Conservation (phyloP, 2,113 vertebrate species). For the Gymnorhina tibicen region DNA sequence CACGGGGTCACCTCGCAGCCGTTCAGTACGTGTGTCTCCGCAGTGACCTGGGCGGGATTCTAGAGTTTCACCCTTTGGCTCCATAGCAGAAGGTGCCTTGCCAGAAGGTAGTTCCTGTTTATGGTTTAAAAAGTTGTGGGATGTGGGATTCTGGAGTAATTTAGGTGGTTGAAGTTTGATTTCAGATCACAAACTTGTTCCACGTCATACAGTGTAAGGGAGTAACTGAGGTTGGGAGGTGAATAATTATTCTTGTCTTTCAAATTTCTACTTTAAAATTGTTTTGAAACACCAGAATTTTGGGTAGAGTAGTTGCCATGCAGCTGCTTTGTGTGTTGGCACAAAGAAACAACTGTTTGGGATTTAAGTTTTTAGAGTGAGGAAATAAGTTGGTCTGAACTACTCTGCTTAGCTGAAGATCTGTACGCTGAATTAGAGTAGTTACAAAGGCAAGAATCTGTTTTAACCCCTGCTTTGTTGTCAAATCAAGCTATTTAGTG, state of each 20-base stretch:
- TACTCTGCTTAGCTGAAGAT: not conserved
- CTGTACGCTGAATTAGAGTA: not conserved
- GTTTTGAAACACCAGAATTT: not conserved
- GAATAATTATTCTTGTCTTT: not conserved
- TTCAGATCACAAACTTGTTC: not conserved
- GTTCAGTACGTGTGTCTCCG: accelerated
- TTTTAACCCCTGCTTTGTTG: not conserved
- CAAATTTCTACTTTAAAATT: not conserved
- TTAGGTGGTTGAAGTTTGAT: not conserved
- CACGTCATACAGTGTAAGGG: not conserved
- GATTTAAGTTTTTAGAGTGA: not conserved
- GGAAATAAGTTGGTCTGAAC: not conserved
- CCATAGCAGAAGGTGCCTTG: not conserved
- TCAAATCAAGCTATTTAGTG: not conserved
- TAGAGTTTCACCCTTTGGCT: not conserved
- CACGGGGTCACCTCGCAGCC: accelerated
- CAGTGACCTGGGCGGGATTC: not conserved
- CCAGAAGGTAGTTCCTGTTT: not conserved
- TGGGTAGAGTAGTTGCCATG: not conserved
- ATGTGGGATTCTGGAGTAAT: not conserved
- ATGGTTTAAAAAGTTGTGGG: not conserved
- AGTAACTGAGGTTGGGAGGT: not conserved
- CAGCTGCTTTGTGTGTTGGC: not conserved
- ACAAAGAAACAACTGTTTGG: no score
- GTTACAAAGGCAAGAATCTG: not conserved